Conservation (phyloP, 2,113 vertebrate genomes). For the Sapajus apella region DNA sequence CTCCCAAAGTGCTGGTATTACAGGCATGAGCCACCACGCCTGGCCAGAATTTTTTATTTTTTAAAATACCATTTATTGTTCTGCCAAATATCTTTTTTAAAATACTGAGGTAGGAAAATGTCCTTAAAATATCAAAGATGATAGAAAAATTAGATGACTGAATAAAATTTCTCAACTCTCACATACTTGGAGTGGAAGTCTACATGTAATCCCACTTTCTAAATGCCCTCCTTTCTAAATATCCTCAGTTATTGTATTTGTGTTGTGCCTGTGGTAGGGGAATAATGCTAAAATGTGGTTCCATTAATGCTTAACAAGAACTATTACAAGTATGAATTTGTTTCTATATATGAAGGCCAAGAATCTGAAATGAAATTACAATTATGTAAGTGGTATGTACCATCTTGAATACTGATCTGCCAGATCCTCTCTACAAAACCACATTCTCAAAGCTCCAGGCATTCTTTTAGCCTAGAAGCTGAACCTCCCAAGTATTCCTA, state of each 20-base stretch:
- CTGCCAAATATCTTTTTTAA: not conserved
- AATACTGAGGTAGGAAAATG: not conserved
- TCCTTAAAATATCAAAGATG: constrained; percentile 6
- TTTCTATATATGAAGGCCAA: not conserved
- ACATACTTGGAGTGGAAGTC: not conserved
- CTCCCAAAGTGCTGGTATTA: no score
- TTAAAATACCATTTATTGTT: not conserved
- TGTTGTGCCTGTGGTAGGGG: not conserved
- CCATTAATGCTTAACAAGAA: not conserved
- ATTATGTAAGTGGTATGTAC: not conserved
- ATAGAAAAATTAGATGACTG: not conserved
- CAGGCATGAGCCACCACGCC: no score
- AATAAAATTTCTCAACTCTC: not conserved
- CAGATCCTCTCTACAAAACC: not conserved
- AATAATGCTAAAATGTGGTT: not conserved
- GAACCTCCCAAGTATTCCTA: not conserved
- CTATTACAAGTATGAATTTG: not conserved
- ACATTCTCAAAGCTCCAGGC: not conserved
- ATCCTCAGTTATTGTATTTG: not conserved
- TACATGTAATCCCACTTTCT: not conserved
- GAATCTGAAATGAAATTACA: not conserved
- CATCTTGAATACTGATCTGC: not conserved
- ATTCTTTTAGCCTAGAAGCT: not conserved
- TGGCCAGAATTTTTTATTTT: not conserved
- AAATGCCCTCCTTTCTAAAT: not conserved